Conservation (phyloP, 1,140 invertebrate species). For the Antheraea mylitta region DNA sequence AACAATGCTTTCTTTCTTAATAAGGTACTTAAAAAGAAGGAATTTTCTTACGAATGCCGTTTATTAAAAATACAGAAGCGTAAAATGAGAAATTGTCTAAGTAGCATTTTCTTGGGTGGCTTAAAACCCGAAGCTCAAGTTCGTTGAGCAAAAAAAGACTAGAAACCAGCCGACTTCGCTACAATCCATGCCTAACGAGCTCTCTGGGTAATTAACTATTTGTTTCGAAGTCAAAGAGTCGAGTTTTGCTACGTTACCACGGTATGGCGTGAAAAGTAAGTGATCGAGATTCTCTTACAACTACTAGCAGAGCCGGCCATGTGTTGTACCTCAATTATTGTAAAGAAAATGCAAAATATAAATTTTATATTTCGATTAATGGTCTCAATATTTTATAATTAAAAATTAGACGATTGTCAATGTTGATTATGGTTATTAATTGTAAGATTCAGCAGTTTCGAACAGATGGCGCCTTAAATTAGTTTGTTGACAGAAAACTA, state of each 20-base stretch:
- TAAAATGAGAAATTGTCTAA: slow-evolving; percentile 11
- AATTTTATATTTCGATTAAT: too few relatives aligned
- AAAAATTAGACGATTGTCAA: too few relatives aligned
- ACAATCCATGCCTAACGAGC: slow-evolving; percentile 59
- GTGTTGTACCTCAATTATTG: background rate
- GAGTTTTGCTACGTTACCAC: slow-evolving; percentile 34
- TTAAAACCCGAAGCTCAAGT: slow-evolving; percentile 20
- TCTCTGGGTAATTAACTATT: slow-evolving; percentile 65
- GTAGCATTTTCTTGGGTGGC: slow-evolving; percentile 13
- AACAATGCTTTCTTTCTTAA: background rate
- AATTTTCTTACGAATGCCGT: background rate
- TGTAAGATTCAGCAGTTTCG: too few relatives aligned
- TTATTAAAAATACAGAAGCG: slow-evolving; percentile 16
- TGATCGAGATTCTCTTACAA: background rate
- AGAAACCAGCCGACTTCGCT: slow-evolving; percentile 34
- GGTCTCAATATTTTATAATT: too few relatives aligned
- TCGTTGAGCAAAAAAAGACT: slow-evolving; percentile 32
- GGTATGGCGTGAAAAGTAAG: slow-evolving; percentile 9
- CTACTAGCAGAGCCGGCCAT: background rate
- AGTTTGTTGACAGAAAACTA: too few relatives aligned
- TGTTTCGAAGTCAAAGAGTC: slow-evolving; percentile 57
- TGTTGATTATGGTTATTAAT: too few relatives aligned
- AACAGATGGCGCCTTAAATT: too few relatives aligned
- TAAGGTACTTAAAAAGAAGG: background rate
- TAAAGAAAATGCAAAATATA: too few relatives aligned